A percentile compares a stretch with the other conserved stretches of the same genome.
Conservation (phyloP, 2,113 vertebrate species). For the Sus scrofa region T2T-Sscrofa CM000813.6:12302501-12303000, state of each 20-base stretch:
- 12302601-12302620: neutral
- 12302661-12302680: neutral
- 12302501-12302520: neutral
- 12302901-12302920: neutral
- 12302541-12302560: neutral
- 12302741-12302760: neutral
- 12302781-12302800: neutral
- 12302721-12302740: neutral
- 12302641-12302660: neutral
- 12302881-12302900: neutral
- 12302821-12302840: neutral
- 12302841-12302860: neutral
- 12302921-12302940: neutral
- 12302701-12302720: neutral
- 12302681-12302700: neutral
- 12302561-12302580: neutral
- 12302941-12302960: neutral
- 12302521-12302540: neutral
- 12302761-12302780: accelerated
- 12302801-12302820: neutral
- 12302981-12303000: too few species aligned
- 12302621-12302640: neutral
- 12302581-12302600: neutral
- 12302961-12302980: neutral
- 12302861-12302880: neutral